Evolutionary conservation across 2,888 invertebrate genomes (phyloP).

Genomic region (Harmothoe impar): DNA sequence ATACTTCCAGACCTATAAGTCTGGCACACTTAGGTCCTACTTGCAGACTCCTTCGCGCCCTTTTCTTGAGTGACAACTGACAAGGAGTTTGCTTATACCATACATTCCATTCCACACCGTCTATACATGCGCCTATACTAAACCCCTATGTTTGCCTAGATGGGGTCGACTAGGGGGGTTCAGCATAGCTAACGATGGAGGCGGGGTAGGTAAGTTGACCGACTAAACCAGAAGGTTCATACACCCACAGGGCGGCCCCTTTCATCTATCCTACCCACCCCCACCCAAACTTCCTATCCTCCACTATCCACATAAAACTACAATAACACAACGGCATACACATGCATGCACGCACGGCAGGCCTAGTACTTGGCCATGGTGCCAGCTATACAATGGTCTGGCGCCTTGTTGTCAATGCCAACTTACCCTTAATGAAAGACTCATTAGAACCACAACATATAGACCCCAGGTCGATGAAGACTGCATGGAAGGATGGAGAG

Average conservation of each 20-base stretch:
- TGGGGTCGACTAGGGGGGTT: constrained; percentile 28
- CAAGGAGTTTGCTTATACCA: neutral
- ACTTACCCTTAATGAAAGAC: neutral
- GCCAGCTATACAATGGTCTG: constrained; percentile 4
- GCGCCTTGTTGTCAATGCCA: neutral
- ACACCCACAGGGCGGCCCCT: neutral
- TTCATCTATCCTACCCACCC: neutral
- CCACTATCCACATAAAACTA: neutral
- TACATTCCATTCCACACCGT: neutral
- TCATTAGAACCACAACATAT: constrained; percentile 27
- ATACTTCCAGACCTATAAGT: neutral
- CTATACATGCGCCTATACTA: neutral
- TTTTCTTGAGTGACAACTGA: constrained; percentile 8
- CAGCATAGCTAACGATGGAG: constrained; percentile 33
- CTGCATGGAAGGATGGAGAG: neutral
- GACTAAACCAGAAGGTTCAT: neutral
- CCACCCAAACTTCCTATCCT: neutral
- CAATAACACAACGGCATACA: neutral
- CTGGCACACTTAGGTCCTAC: constrained; percentile 9
- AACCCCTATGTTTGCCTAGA: constrained; percentile 37
- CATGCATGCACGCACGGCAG: neutral
- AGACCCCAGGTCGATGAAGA: constrained; percentile 8
- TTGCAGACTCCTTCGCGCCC: neutral
- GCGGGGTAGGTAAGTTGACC: constrained; percentile 54
- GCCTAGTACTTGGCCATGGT: neutral